Base-by-base conservation (phyloP, 2,797 vertebrate genomes). In the Distichodus sexfasciatus region DNA sequence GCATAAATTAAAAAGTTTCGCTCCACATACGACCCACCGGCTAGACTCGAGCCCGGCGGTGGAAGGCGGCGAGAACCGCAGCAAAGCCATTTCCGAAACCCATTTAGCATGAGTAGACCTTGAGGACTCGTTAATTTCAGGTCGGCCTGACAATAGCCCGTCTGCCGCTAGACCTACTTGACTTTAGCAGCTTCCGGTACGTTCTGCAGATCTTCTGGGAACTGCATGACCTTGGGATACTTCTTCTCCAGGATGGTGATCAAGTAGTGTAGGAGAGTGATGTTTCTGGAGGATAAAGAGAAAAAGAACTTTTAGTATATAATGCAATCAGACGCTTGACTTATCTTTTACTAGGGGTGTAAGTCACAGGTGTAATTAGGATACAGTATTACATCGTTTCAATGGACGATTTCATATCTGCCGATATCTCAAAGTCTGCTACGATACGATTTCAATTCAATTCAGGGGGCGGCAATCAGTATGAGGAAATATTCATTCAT, bases 171-270 rank as follows among this genome's bases (percentile, higher is more conserved):
- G 66, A 89, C 96, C 85, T 89, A 99, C 97, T 98, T 98, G 75
- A 99, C 97, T 96, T 99, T 99, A 53, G 97, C 96, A 8, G 97
- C 96, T 65, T 93, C 92, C 0, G 95, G 86, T 74, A 99, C 88
- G 65, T 90, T 93, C 76, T 81, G 87, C 71, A 99, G 88, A 78
- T 99, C 97, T 69, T 96, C 95, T 0, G 93, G 92, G 76, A 99
- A 92, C 69, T 48, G 84, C 76, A 96, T 87, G 57, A 98, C 96
- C 88, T 95, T 96, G 68, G 96, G 95, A 28, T 97, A 99, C 80
- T 99, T 99, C 89, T 94, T 97, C 81, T 99, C 96, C 74, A 99
- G 90, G 1, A 98, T 94, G 76, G 95, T 98, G 89, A 99, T 99
- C 83, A 99, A 91, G 92, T 99, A 99, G 87, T 99, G 95, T 85